phyloP scores from a whole-genome alignment of 2,113 vertebrate species.

The Gymnobelideus leadbeateri region DNA sequence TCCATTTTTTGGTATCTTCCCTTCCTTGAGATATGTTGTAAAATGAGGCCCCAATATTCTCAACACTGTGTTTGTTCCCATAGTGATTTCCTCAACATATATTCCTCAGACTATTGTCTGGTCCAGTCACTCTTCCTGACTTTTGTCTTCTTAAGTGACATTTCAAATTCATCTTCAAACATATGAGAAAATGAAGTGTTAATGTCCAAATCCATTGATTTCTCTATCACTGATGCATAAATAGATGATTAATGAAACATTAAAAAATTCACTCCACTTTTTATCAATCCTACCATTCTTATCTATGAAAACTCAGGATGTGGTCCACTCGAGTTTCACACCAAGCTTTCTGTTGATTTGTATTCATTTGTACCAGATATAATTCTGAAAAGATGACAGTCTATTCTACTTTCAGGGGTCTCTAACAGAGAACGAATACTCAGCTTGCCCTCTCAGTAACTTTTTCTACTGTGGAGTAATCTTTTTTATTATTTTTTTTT shows the following conservation, averaged over 20 bases:
- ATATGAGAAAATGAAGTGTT: neutral
- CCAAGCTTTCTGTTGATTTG: neutral
- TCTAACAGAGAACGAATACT: neutral
- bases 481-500: too few relatives aligned
- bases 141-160: neutral
- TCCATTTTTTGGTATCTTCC: neutral
- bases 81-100: neutral
- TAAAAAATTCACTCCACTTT: neutral
- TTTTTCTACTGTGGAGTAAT: neutral
- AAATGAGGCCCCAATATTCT: neutral
- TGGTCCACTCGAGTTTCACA: neutral
- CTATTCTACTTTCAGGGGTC: neutral
- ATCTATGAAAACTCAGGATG: neutral
- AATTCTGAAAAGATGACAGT: neutral
- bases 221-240: neutral
- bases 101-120: neutral
- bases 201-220: neutral
- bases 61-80: neutral
- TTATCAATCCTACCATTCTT: neutral
- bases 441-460: neutral
- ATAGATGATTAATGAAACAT: neutral
- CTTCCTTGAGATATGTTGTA: neutral
- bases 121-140: neutral
- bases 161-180: neutral
- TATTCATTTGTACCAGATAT: neutral